Conservation (phyloP, 2,113 vertebrate genomes). For the Garra rufa region DNA sequence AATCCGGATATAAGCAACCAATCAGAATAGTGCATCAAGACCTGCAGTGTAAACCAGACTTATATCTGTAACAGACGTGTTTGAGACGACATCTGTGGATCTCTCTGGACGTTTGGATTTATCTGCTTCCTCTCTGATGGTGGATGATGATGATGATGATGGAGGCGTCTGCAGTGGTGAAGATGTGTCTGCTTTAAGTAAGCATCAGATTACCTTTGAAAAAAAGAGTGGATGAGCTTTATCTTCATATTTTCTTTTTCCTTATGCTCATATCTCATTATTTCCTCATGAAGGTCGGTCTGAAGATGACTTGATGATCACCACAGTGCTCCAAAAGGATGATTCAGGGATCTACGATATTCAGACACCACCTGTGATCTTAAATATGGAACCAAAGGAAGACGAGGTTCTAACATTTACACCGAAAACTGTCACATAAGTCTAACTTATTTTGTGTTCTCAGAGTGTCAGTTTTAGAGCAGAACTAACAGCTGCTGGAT, state of each 20-base stretch:
- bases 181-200: not conserved
- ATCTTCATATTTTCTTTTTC: too few species aligned
- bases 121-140: not conserved
- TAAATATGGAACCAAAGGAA: not conserved
- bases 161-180: not conserved
- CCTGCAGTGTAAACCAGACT: too few species aligned
- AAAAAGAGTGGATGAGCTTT: not conserved
- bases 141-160: not conserved
- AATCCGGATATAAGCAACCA: too few species aligned
- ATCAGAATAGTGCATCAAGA: too few species aligned
- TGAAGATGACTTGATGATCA: not conserved
- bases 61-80: not conserved
- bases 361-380: not conserved
- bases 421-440: not conserved
- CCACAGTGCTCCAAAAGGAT: not conserved
- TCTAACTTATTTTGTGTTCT: not conserved
- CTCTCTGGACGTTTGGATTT: not conserved
- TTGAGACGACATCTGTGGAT: not conserved
- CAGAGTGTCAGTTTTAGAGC: not conserved
- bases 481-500: not conserved
- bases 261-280: not conserved
- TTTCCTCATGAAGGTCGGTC: not conserved
- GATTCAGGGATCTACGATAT: not conserved
- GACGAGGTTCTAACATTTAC: not conserved
- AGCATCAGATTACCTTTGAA: not conserved